Base-by-base conservation (phyloP, 1,140 invertebrate genomes). In the Steinernema feltiae region DNA sequence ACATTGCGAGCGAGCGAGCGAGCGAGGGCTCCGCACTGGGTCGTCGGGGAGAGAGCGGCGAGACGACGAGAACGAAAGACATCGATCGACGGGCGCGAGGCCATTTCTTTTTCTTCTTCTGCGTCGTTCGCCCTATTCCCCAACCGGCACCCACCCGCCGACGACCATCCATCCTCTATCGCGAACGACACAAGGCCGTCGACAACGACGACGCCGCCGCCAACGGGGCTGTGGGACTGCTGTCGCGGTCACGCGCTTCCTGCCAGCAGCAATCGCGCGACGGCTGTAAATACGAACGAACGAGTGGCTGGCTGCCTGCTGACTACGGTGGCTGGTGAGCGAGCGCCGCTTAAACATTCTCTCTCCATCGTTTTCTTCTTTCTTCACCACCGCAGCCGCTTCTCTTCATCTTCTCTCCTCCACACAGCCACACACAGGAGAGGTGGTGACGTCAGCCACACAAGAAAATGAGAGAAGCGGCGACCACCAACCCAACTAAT, bases 191-290 rank as follows among this genome's bases (percentile, higher is more conserved):
- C 53, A 27, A 63, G 15, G 53, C 15, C 53, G 53, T n/a, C 24
- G 35, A 63, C 53, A 63, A 63, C 15, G 53, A 15, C 12, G 53
- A 7, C 24, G 53, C 53, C 53, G 53, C 53, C 53, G 53, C 53
- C 53, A 63, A 63, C 53, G 53, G 53, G 53, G 53, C 53, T 63
- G 53, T 63, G 53, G 24, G 53, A 63, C 53, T 63, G 53, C 53
- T 63, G 53, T 63, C 53, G 53, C 53, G 53, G 53, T 63, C 53
- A 63, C 53, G 53, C 53, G 53, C 53, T 63, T 46, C 41, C 53
- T 63, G 53, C 53, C 53, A 63, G 53, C 53, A 63, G 53, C 53
- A 63, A 63, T 63, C 53, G 53, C 53, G 12, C 53, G 53, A 63
- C 53, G 53, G 53, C 53, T 63, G 53, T 63, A 63, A 63, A 63